Evolutionary conservation across 1,140 invertebrate species (phyloP), one percentile per base, ranked within the genome.

Genomic region (Telenomus remus): DNA sequence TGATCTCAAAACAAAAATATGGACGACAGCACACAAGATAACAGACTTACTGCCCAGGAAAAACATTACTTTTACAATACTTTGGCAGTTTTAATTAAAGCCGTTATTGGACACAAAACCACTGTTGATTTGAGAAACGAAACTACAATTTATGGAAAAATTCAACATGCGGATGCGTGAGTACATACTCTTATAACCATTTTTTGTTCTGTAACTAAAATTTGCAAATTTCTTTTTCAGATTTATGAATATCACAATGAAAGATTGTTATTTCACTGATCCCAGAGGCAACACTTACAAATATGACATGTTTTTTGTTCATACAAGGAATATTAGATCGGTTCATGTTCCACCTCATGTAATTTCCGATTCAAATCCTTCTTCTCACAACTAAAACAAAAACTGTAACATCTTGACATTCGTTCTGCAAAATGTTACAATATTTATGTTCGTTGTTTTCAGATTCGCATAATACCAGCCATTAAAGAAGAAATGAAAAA

Each of bases 101-200:
- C 91, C 46, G 84, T 93, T 7, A 87, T 91, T 85, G 90, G 90
- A n/a, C 84, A 90, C 80, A 88, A 85, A 76, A 90, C 91, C 4
- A 92, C 90, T n/a, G 85, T 94, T 12, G 92, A 94, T 83, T 82
- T 93, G 27, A 85, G 91, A 63, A 92, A 92, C 83, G 92, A 93
- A 79, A 85, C 90, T 6, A 89, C 86, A 74, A 83, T 93, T 54
- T 90, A 87, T 76, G 93, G 93, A 35, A 79, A 68, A 27, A 83
- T 93, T 12, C 80, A 85, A 9, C 76, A 88, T 43, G 89, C 92
- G 10, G 92, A 93, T 84, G 91, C 90, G 90, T 93, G 86, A 87
- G 85, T 64, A 51, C 1, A n/a, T n/a, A n/a, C n/a, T n/a, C n/a
- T n/a, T n/a, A n/a, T n/a, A n/a, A n/a, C n/a, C n/a, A n/a, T n/a